Evolutionary conservation across 2,888 invertebrate species (phyloP).

Genomic region (Oscheius sp.): DNA sequence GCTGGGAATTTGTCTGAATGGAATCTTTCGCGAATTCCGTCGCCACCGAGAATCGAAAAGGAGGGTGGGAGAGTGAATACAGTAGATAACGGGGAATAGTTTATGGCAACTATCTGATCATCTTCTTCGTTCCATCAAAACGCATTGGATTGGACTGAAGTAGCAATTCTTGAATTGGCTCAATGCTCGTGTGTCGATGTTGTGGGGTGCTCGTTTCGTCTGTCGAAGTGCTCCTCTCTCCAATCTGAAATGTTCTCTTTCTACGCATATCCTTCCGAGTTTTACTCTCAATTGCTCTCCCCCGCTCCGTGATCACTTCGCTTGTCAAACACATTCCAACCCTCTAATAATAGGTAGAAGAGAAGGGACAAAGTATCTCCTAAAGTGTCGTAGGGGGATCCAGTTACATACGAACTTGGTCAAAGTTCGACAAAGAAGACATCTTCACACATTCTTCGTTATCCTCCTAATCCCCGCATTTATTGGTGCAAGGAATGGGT

Average conservation of each 20-base stretch:
- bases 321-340: neutral
- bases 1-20: neutral
- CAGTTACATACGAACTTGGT: too few relatives aligned
- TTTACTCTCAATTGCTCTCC: constrained; percentile 11
- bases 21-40: neutral
- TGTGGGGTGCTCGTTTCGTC: constrained; percentile 20
- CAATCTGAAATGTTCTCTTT: constrained; percentile 19
- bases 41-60: neutral
- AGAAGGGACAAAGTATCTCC: too few relatives aligned
- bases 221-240: constrained; percentile 13
- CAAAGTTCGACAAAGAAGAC: too few relatives aligned
- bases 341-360: too few relatives aligned
- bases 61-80: neutral
- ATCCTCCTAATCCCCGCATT: too few relatives aligned
- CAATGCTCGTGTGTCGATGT: constrained; percentile 58
- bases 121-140: constrained; percentile 59
- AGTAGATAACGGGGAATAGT: neutral
- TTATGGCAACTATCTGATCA: neutral
- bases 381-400: too few relatives aligned
- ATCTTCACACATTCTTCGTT: too few relatives aligned
- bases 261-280: neutral
- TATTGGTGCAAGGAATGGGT: too few relatives aligned
- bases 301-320: neutral
- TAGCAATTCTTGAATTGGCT: constrained; percentile 59
- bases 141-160: constrained; percentile 59